Evolutionary conservation across 2,888 invertebrate genomes (phyloP), one percentile per base, ranked within the genome.

Genomic region (Morinoia aosen): DNA sequence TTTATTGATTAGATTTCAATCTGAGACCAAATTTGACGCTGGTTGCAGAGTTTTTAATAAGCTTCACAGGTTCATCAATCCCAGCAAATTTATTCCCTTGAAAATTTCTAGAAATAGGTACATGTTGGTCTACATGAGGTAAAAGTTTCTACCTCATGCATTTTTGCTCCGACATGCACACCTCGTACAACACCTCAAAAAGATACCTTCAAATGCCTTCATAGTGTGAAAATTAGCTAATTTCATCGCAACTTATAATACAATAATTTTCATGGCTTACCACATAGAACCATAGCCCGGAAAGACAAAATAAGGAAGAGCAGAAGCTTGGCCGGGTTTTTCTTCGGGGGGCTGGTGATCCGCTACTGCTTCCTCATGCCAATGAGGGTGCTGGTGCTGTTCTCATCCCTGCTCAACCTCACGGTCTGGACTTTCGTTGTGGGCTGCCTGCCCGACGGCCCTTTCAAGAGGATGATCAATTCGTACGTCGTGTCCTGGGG

Each of bases 311-410:
- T 94, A 33, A n/a, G n/a, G 56, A 95, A 95, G 94, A 94, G 64
- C 93, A 94, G 94, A 48, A 76, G 88, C 94, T 97, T 99, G 93
- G 99, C 99, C 0, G 98, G 99, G 0, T 98, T 99, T 97, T 99
- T 99, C 99, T 98, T 98, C 97, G 98, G 98, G 97, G 99, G 99
- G 14, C 99, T 99, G 97, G 97, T 99, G 95, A 98, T 99, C 95
- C 98, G 99, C 97, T 99, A 99, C 97, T 98, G 98, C 97, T 98
- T 99, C 97, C 98, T 99, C 58, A 98, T 99, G 97, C 99, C 99
- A 0, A 97, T 99, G 88, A 98, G 99, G 97, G 98, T 99, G 96
- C 97, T 98, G 96, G 98, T 99, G 96, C 99, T 98, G 97, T 98
- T 98, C 96, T 58, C 96, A 58, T 95, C 95, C 64, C 95, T 96